A percentile compares a stretch with the other conserved stretches of the same genome.
These are phyloP conservation scores for Myotis brandtii DNA, from an alignment of 2,113 vertebrate genomes.

Conservation along the genomic window DNA sequence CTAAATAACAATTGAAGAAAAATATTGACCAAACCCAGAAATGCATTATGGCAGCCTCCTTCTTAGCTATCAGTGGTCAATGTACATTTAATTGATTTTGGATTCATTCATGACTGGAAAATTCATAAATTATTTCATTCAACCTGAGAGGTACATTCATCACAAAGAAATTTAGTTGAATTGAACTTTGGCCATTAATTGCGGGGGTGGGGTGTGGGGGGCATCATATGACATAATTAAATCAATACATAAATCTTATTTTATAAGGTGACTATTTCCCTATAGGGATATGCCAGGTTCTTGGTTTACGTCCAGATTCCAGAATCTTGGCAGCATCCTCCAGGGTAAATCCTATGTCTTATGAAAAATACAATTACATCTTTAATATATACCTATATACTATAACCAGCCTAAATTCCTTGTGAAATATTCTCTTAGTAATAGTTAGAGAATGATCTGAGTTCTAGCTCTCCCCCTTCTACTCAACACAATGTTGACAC, in stretches of 20 bases:
- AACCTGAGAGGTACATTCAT: conserved; percentile 44
- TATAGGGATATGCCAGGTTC: conserved; percentile 64
- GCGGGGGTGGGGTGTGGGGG: not conserved
- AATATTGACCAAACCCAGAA: conserved; percentile 62
- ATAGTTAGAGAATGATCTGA: not conserved
- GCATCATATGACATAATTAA: conserved; percentile 70
- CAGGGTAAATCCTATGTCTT: conserved; percentile 46
- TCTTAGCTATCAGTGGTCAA: conserved; percentile 49
- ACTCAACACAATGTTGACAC: not conserved
- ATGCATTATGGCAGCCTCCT: conserved; percentile 4
- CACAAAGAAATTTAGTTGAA: conserved; percentile 64
- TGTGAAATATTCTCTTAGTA: not conserved
- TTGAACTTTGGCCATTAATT: conserved; percentile 46
- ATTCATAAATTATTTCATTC: conserved; percentile 61
- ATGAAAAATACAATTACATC: conserved; percentile 58
- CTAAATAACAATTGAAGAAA: conserved; percentile 34
- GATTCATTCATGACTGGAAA: conserved; percentile 67
- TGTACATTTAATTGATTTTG: conserved; percentile 65
- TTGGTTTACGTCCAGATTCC: conserved; percentile 68
- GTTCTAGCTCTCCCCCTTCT: not conserved
- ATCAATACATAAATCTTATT: conserved; percentile 77
- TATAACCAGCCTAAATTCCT: not conserved
- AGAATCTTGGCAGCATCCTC: conserved; percentile 64
- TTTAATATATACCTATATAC: conserved; percentile 39
- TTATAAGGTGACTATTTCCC: conserved; percentile 77